Base-by-base conservation (phyloP, 2,888 invertebrate genomes). In the Reticulitermes lucifugus region DNA sequence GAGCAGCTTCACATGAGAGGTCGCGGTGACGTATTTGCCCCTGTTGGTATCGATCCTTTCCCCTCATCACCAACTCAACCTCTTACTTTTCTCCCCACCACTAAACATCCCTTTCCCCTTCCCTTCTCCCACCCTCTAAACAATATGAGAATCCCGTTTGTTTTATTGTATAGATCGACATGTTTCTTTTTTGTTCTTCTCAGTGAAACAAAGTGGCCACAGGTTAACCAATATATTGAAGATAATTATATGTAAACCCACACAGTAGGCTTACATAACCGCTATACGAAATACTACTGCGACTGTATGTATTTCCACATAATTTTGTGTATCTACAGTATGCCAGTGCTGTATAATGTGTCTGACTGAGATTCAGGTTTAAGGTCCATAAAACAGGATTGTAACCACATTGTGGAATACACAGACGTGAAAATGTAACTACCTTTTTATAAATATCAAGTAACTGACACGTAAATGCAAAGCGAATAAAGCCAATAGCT, bases 11-110 rank as follows among this genome's bases (percentile, higher is more conserved):
- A 65, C 65, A n/a, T 9, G 65, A 9, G 65, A 65, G 65, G 65
- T 65, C 65, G 65, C 65, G 65, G 65, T 65, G 65, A 65, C 65
- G 65, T 65, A 65, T 65, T 65, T 65, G 65, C 65, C 65, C 65
- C 25, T 18, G 65, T 12, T n/a, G 65, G 65, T 65, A 65, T 65
- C 65, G 65, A 65, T 65, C 65, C 65, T 65, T 65, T 65, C 25
- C 65, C 25, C 65, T 65, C 65, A 65, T 65, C 65, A 65, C 65
- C 25, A 65, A 65, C 65, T 65, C 65, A 25, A 65, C 65, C 25
- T 65, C 25, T n/a, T 65, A 5, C 25, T 6, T 14, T 25, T 10
- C 65, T 18, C 25, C 25, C 10, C 25, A 25, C 10, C 46, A 46
- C 46, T 12, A 46, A 12, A 46, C 12, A 12, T 12, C 65, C 65